Evolutionary conservation across 2,797 vertebrate species (phyloP).

Genomic region (Sus cebifrons): DNA sequence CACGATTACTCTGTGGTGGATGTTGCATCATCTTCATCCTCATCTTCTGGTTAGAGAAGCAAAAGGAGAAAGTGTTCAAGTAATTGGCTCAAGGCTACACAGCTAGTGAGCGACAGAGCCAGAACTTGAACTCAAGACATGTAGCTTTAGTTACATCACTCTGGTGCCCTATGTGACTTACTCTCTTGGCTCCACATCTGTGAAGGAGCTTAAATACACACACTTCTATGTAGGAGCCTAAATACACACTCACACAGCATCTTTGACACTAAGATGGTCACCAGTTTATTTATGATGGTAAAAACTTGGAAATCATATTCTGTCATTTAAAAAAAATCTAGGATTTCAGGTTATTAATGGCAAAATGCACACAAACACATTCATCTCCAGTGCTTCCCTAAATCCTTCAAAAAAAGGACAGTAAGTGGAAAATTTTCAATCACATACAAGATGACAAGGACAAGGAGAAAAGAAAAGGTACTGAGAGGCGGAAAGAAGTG

Average conservation of each 20-base stretch:
- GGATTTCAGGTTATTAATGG: neutral
- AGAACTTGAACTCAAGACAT: neutral
- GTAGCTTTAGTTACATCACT: accelerated
- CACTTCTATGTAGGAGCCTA: neutral
- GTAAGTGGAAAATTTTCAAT: neutral
- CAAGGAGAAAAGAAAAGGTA: neutral
- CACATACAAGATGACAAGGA: neutral
- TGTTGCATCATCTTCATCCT: accelerated
- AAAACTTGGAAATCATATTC: neutral
- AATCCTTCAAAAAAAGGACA: neutral
- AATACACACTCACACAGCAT: accelerated
- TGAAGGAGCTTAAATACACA: neutral
- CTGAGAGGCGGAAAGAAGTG: neutral
- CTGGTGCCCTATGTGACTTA: accelerated
- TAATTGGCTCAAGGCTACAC: accelerated
- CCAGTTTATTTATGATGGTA: accelerated
- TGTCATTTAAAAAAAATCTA: neutral
- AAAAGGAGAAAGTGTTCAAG: neutral
- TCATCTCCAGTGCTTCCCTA: neutral
- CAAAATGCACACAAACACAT: neutral
- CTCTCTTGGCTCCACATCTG: accelerated
- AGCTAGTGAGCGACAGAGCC: no score
- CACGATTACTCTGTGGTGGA: accelerated
- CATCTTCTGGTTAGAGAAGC: accelerated
- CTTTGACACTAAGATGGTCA: neutral